A percentile compares a stretch with the other conserved stretches of the same genome.
Evolutionary conservation across 2,113 vertebrate genomes (phyloP).

Genomic region (Corvus hawaiiensis): DNA sequence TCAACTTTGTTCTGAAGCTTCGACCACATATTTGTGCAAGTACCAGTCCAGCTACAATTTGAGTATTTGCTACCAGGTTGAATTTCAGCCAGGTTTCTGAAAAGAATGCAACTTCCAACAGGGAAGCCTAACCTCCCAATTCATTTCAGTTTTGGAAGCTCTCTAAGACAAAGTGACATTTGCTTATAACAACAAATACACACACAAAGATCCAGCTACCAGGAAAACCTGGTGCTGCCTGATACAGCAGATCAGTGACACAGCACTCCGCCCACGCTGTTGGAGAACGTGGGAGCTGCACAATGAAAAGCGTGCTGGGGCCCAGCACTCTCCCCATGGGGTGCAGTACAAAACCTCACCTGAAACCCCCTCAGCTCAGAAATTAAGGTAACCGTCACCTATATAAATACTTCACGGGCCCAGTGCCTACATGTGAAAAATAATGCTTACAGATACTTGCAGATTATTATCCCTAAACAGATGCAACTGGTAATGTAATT

Average conservation of each 20-base stretch:
- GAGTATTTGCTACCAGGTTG: neutral
- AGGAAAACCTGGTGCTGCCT: neutral
- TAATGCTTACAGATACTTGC: neutral
- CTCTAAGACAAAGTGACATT: neutral
- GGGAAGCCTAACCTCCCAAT: neutral
- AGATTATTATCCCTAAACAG: neutral
- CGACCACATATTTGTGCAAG: neutral
- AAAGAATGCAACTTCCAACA: neutral
- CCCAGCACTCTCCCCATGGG: neutral
- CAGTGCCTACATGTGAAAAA: neutral
- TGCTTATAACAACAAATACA: neutral
- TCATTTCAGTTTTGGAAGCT: neutral
- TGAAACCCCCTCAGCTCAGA: neutral
- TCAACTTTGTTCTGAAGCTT: neutral
- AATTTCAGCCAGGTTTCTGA: neutral
- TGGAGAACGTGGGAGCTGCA: neutral
- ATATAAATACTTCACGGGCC: neutral
- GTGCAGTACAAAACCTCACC: neutral
- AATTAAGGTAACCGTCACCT: neutral
- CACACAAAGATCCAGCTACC: neutral
- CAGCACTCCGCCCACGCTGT: neutral
- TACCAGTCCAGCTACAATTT: neutral
- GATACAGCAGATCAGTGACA: neutral
- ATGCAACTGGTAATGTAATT: neutral
- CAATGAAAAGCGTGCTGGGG: rapidly evolving